These are phyloP conservation scores for Idaea aversata DNA, from an alignment of 2,888 invertebrate genomes.

Conservation along the genomic window DNA sequence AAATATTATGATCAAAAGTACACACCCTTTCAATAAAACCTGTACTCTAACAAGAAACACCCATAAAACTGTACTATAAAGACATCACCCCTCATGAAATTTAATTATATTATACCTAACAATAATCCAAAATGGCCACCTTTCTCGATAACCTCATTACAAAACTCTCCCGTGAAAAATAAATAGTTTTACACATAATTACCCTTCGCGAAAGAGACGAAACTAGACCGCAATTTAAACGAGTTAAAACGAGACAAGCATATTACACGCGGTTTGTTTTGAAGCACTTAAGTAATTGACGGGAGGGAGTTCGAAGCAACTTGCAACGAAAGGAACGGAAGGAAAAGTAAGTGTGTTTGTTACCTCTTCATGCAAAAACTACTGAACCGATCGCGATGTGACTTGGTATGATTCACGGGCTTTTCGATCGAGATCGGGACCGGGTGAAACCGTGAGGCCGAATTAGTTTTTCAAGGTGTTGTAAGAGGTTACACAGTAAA, in stretches of 20 bases:
- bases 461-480: neutral
- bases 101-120: neutral
- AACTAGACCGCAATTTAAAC: constrained; percentile 28
- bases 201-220: constrained; percentile 49
- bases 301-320: constrained; percentile 61
- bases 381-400: too few species aligned
- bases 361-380: too few species aligned
- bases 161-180: constrained; percentile 70
- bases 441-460: neutral
- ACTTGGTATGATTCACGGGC: neutral
- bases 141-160: constrained; percentile 65
- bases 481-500: neutral
- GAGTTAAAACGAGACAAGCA: constrained; percentile 47
- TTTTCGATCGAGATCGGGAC: neutral
- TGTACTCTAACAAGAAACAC: neutral
- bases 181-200: constrained; percentile 76
- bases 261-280: constrained; percentile 49
- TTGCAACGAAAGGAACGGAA: constrained; percentile 62
- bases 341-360: constrained; percentile 44
- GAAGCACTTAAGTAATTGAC: constrained; percentile 78
- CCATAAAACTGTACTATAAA: neutral
- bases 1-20: neutral
- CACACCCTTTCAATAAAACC: neutral
- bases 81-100: neutral
- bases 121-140: constrained; percentile 34